Evolutionary conservation across 37 sponge, comb jelly and placozoan species (phyloP).

Genomic region (Hormiphora californensis): DNA sequence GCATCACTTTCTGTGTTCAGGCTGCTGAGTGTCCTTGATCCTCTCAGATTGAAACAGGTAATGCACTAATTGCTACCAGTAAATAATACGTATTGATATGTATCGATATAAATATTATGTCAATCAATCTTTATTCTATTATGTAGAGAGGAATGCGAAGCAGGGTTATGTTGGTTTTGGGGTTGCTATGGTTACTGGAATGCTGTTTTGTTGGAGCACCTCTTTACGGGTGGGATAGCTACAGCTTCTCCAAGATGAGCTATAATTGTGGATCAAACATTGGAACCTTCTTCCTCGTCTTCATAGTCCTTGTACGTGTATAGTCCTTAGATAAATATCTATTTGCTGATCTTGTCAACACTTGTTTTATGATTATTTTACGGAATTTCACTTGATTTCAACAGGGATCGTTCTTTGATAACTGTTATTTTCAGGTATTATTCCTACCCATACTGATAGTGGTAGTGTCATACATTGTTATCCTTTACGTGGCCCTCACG

Average conservation of each 20-base stretch:
- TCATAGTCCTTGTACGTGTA: slow-evolving; percentile 45
- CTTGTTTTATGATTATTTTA: no score
- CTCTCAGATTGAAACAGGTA: slow-evolving; percentile 46
- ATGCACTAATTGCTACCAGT: not conserved
- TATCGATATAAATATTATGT: no score
- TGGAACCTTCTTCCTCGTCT: slow-evolving; percentile 17
- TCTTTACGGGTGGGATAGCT: slow-evolving; percentile 26
- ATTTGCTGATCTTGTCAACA: no score
- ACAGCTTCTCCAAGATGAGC: not conserved
- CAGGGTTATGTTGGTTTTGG: not conserved
- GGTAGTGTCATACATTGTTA: slow-evolving; percentile 10
- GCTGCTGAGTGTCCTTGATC: not conserved
- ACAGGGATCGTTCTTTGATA: no score
- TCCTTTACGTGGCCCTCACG: slow-evolving; percentile 23
- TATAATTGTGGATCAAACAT: slow-evolving; percentile 12
- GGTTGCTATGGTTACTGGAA: not conserved
- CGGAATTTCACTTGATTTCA: no score
- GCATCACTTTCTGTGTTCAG: slow-evolving; percentile 44
- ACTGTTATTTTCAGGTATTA: no score
- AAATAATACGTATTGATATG: no score
- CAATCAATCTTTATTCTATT: no score
- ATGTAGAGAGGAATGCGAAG: no score
- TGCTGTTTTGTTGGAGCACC: not conserved
- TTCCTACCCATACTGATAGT: slow-evolving; percentile 44
- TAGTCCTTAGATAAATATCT: no score